Conservation (phyloP, 2,888 invertebrate genomes). For the Drosophila emarginata region DNA sequence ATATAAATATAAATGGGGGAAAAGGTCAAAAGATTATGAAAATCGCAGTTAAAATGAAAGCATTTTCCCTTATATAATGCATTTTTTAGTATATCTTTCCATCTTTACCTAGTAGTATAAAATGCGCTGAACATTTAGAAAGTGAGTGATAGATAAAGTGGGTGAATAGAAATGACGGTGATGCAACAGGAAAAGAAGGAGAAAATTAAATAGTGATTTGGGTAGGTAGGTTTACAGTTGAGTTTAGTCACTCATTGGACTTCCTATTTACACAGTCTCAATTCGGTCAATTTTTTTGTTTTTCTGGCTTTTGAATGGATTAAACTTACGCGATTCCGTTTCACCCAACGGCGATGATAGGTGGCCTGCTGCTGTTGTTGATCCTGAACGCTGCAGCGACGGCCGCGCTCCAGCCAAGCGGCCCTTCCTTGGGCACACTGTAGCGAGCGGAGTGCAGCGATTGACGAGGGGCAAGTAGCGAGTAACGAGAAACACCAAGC, state of each 20-base stretch:
- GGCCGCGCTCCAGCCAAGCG: slow-evolving; percentile 90
- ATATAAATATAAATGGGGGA: not conserved
- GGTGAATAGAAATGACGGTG: not conserved
- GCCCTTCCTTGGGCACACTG: slow-evolving; percentile 92
- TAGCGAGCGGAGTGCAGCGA: slow-evolving; percentile 47
- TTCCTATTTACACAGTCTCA: slow-evolving; percentile 32
- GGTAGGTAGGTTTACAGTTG: not conserved
- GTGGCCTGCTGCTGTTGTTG: slow-evolving; percentile 86
- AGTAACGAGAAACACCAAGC: slow-evolving; percentile 42
- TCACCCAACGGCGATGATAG: slow-evolving; percentile 91
- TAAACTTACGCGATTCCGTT: slow-evolving; percentile 90
- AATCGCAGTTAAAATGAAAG: slow-evolving; percentile 52
- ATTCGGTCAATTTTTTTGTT: not conserved
- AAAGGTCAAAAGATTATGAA: slow-evolving; percentile 24
- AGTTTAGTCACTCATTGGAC: not conserved
- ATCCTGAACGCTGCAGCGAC: slow-evolving; percentile 87
- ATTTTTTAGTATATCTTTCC: slow-evolving; percentile 30
- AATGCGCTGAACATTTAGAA: slow-evolving; percentile 63
- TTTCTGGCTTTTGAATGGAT: slow-evolving; percentile 23
- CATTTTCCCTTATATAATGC: slow-evolving; percentile 6
- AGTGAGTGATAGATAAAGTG: slow-evolving; percentile 35
- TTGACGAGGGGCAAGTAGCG: slow-evolving; percentile 27
- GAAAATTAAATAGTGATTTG: slow-evolving; percentile 9
- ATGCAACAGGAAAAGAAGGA: slow-evolving; percentile 1
- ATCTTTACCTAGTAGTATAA: slow-evolving; percentile 54